Evolutionary conservation across 2,888 invertebrate species (phyloP).

Genomic region (Formica aserva): DNA sequence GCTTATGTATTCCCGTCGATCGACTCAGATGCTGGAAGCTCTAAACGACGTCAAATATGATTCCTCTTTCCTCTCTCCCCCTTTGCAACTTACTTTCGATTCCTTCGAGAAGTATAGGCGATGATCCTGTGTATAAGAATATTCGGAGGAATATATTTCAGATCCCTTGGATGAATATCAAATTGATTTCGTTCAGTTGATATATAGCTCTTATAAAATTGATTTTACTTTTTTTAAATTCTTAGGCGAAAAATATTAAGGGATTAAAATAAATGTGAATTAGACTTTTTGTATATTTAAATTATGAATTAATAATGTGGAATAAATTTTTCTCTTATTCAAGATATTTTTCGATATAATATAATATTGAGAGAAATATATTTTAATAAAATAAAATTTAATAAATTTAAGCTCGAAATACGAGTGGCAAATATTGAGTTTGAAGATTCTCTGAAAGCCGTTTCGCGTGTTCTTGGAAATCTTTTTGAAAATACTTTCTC

Average conservation of each 20-base stretch:
- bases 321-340: neutral
- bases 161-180: neutral
- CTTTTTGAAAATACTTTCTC: neutral
- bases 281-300: neutral
- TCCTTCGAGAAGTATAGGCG: slow-evolving; percentile 4
- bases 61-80: neutral
- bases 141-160: slow-evolving; percentile 8
- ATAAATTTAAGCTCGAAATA: neutral
- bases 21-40: slow-evolving; percentile 15
- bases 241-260: neutral
- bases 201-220: neutral
- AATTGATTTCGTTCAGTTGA: slow-evolving; percentile 1
- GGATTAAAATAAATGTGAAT: neutral
- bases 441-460: neutral
- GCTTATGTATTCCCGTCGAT: slow-evolving; percentile 38
- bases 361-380: neutral
- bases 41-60: slow-evolving; percentile 51
- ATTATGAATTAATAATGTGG: neutral
- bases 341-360: neutral
- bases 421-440: neutral
- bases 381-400: neutral
- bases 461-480: neutral
- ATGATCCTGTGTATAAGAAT: slow-evolving; percentile 21
- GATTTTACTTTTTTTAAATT: neutral
- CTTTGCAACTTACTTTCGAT: slow-evolving; percentile 2